Evolutionary conservation across 2,888 invertebrate genomes (phyloP).

Genomic region (Bimastos eiseni): DNA sequence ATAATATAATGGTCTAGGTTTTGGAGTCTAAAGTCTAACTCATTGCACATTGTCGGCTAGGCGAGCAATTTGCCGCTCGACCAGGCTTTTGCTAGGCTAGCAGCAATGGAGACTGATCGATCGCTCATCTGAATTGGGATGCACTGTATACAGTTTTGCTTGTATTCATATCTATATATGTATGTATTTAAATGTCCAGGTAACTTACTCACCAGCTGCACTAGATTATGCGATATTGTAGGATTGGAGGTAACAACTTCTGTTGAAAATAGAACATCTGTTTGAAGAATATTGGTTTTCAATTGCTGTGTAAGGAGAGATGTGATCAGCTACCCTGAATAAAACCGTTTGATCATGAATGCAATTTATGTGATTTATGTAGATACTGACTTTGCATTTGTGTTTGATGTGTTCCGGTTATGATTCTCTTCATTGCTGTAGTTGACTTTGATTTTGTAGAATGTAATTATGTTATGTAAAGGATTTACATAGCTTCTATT

Average conservation of each 20-base stretch:
- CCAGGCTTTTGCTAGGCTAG: too few species aligned
- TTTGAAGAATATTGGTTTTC: neutral
- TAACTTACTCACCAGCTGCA: neutral
- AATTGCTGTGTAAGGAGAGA: neutral
- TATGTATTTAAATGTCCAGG: neutral
- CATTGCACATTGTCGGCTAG: too few species aligned
- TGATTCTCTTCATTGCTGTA: neutral
- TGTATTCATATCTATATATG: neutral
- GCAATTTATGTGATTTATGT: too few species aligned
- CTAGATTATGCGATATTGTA: neutral
- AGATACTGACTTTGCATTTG: neutral
- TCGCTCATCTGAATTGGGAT: too few species aligned
- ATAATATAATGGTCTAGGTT: too few species aligned
- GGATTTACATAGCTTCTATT: neutral
- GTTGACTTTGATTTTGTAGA: neutral
- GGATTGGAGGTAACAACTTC: neutral
- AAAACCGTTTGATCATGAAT: neutral
- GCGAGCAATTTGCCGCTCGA: too few species aligned
- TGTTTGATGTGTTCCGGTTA: neutral
- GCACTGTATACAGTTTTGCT: too few species aligned
- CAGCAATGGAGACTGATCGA: too few species aligned
- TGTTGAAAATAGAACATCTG: neutral
- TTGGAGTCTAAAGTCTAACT: too few species aligned
- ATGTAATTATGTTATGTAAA: neutral
- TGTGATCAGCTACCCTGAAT: neutral